Base-by-base conservation (phyloP, 2,888 invertebrate genomes). In the Myopa testacea region DNA sequence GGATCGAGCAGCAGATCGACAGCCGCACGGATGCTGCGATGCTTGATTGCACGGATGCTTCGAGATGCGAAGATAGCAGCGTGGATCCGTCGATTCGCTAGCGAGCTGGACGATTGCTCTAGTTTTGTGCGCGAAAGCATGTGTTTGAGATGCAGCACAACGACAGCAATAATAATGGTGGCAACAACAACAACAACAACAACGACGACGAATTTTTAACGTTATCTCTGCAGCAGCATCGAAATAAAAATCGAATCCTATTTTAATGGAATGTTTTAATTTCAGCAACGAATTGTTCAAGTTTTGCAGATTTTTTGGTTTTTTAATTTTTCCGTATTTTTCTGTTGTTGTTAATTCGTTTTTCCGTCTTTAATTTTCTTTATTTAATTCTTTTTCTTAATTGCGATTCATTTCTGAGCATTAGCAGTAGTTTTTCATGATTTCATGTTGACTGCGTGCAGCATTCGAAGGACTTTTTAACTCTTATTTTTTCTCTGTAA, bases 191-290 rank as follows among this genome's bases (percentile, higher is more conserved):
- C 60, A 19, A 62, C 45, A 19, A n/a, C 19, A 45, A 26, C 45
- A 55, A 55, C 50, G 40, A 37, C 40, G 60, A 40, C n/a, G 19
- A 26, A 37, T 26, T 19, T 45, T 19, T 45, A 26, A 26, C 10
- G 16, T 50, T 10, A n/a, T 70, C 58, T n/a, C 12, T 71, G 40
- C 38, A 38, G n/a, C 72, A 58, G 7, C 50, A 34, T n/a, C n/a
- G n/a, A n/a, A n/a, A 62, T 60, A 38, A 72, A 72, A 62, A 72
- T 71, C 72, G 19, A 72, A 26, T 62, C 12, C 14, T 4, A 10
- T 55, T 52, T 71, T 37, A 65, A 63, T 50, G 50, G 74, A 74
- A 74, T 74, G 50, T 65, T 74, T 74, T 74, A 74, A 74, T 65
- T 74, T 74, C 74, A 71, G 14, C n/a, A 19, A 71, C 26, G 26